A percentile compares a stretch with the other conserved stretches of the same genome.
These are phyloP conservation scores for Mesembrinibis cayennensis DNA, from an alignment of 2,113 vertebrate genomes.

Conservation along the genomic window DNA sequence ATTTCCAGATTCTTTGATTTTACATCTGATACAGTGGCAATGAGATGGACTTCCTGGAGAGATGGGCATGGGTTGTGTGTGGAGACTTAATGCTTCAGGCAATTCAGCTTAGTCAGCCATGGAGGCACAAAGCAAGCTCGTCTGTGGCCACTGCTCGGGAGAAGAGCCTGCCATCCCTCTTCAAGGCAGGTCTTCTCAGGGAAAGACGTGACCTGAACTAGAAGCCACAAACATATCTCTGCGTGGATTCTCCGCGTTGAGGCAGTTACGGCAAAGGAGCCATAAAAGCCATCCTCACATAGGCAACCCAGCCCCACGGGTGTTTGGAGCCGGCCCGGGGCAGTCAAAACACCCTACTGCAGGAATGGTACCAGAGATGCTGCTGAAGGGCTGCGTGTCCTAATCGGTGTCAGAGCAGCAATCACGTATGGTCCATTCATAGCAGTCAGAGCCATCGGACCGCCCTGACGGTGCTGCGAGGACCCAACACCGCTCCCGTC, in stretches of 20 bases:
- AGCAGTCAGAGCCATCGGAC: fast-evolving
- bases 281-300: neutral
- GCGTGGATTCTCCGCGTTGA: fast-evolving
- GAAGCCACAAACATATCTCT: neutral
- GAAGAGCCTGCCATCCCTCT: neutral
- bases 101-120: neutral
- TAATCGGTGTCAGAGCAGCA: fast-evolving
- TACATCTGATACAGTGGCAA: neutral
- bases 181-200: neutral
- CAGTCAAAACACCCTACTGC: no score
- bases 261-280: neutral
- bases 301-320: fast-evolving
- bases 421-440: fast-evolving
- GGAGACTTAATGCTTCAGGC: neutral
- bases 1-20: neutral
- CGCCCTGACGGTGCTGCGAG: neutral
- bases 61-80: fast-evolving
- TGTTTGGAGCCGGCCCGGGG: fast-evolving
- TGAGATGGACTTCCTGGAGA: neutral
- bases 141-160: neutral
- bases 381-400: neutral
- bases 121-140: neutral
- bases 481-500: fast-evolving
- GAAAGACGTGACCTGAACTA: neutral
- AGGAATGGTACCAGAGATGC: neutral